These are phyloP conservation scores for Thereva unica DNA, from an alignment of 2,888 invertebrate species.

Conservation along the genomic window DNA sequence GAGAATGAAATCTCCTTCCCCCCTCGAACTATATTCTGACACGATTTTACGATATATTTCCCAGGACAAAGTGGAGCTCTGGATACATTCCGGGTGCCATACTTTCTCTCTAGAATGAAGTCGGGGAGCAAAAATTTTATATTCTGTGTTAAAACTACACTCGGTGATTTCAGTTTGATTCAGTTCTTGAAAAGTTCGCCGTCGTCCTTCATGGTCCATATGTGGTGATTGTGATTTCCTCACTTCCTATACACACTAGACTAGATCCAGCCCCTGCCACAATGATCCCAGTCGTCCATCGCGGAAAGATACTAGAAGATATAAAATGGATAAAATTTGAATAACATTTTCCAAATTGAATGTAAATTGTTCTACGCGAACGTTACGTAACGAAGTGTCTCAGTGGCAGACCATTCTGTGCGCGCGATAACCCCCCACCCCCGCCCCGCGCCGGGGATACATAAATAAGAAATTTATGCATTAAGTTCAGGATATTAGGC, in stretches of 20 bases:
- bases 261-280: background rate
- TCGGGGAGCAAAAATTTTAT: constrained; percentile 26
- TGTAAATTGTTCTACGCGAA: constrained; percentile 46
- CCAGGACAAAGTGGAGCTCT: constrained; percentile 13
- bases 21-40: constrained; percentile 20
- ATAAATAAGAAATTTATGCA: constrained; percentile 41
- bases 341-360: constrained; percentile 39
- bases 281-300: constrained; percentile 6
- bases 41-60: constrained; percentile 4
- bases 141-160: constrained; percentile 28
- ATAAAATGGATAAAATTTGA: constrained; percentile 37
- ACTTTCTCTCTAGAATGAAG: constrained; percentile 26
- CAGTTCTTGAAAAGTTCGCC: constrained; percentile 26
- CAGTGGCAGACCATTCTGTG: background rate
- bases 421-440: background rate
- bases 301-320: constrained; percentile 19
- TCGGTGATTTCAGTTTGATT: constrained; percentile 36
- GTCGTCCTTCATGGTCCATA: constrained; percentile 23
- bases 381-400: constrained; percentile 23
- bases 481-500: constrained; percentile 26
- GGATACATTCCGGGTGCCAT: background rate
- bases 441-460: constrained; percentile 21
- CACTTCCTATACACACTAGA: constrained; percentile 18
- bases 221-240: constrained; percentile 26
- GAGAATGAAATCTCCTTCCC: constrained; percentile 30